phyloP scores from a whole-genome alignment of 2,888 invertebrate genomes.

The Calliphora vomitoria region DNA sequence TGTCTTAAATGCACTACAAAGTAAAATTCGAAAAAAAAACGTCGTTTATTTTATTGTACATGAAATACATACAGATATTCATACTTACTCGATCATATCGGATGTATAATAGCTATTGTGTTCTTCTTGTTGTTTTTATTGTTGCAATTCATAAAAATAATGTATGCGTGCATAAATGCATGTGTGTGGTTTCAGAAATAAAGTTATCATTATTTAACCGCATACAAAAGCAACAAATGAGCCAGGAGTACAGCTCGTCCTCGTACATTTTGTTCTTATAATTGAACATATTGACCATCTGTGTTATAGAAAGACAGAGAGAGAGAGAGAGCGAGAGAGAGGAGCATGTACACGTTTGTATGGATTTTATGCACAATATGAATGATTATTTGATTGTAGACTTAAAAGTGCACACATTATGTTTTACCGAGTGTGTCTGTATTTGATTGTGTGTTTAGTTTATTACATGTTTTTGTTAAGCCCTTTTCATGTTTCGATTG shows the following conservation, averaged over 20 bases:
- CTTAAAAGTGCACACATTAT: neutral
- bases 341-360: no score
- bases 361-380: neutral
- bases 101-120: neutral
- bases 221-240: neutral
- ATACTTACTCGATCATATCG: neutral
- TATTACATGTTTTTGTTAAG: constrained; percentile 14
- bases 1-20: constrained; percentile 20
- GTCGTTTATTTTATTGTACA: neutral
- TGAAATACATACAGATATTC: neutral
- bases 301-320: neutral
- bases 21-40: neutral
- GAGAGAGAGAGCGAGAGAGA: neutral
- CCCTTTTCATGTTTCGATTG: constrained; percentile 23
- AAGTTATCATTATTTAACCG: constrained; percentile 52
- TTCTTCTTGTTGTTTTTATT: no score
- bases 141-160: no score
- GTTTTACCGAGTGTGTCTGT: neutral
- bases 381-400: neutral
- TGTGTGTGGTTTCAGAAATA: constrained; percentile 53
- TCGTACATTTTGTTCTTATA: constrained; percentile 9
- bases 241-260: no score
- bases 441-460: neutral
- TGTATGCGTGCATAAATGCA: no score
- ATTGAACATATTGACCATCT: constrained; percentile 32